These are phyloP conservation scores for Ophraella communa DNA, from an alignment of 2,888 invertebrate species.

Conservation along the genomic window DNA sequence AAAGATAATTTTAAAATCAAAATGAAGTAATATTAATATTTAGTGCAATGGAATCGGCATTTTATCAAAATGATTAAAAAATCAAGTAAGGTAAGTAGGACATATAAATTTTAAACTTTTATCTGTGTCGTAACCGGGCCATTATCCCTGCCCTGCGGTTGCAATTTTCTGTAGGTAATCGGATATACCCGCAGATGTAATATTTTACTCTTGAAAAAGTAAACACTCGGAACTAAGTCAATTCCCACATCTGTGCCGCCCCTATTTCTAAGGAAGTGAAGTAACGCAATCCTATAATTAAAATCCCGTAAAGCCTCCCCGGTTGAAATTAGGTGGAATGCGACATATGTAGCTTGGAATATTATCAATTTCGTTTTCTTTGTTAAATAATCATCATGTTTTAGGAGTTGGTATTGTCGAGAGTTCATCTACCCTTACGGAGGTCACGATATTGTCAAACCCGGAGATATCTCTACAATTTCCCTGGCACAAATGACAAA, in stretches of 20 bases:
- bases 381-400: too few relatives aligned
- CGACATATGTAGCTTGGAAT: too few relatives aligned
- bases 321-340: too few relatives aligned
- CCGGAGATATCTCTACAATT: conserved; percentile 18
- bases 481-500: not conserved
- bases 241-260: not conserved
- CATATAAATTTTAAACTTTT: not conserved
- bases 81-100: conserved; percentile 50
- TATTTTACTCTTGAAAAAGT: not conserved
- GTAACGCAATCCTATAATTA: not conserved
- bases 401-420: too few relatives aligned
- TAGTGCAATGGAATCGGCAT: not conserved
- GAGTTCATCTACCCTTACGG: conserved; percentile 28
- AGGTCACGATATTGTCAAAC: conserved; percentile 27
- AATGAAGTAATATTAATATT: not conserved
- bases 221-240: not conserved
- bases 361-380: too few relatives aligned
- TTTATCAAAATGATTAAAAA: conserved; percentile 48
- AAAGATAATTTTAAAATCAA: not conserved
- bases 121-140: not conserved
- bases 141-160: too few relatives aligned
- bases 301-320: not conserved
- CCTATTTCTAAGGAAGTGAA: not conserved
- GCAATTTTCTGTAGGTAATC: not conserved
- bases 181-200: not conserved